Conservation (phyloP, 1,140 invertebrate genomes). For the Drosophila watanabei region DNA sequence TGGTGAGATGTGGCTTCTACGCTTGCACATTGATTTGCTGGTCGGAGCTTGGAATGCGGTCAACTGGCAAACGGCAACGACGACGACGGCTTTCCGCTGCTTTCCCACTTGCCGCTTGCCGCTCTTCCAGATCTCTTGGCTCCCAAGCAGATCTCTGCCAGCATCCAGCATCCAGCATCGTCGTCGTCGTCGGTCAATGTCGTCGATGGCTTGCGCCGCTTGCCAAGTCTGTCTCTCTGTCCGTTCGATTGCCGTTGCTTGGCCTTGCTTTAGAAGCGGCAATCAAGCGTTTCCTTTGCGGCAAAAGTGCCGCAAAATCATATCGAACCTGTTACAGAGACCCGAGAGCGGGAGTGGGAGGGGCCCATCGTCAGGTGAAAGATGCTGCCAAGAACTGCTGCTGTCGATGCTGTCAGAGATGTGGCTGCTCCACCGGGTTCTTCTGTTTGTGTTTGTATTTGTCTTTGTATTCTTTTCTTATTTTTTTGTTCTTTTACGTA, state of each 20-base stretch:
- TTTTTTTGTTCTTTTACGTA: conserved; percentile 70
- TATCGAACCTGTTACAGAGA: conserved; percentile 78
- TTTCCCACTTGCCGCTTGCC: conserved; percentile 1
- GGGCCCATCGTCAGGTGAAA: conserved; percentile 57
- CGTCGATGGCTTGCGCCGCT: conserved; percentile 53
- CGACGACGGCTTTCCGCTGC: conserved; percentile 38
- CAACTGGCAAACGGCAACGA: conserved; percentile 64
- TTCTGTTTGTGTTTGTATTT: conserved; percentile 15
- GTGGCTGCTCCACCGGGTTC: conserved; percentile 22
- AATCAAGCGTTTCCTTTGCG: conserved; percentile 78
- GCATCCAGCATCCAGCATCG: conserved; percentile 18
- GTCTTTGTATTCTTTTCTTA: conserved; percentile 15
- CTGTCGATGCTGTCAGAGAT: conserved; percentile 34
- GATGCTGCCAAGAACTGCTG: conserved; percentile 50
- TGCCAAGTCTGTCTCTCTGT: conserved; percentile 6
- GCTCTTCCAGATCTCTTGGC: background rate
- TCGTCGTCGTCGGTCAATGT: conserved; percentile 68
- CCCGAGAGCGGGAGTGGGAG: background rate
- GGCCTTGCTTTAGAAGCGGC: conserved; percentile 78
- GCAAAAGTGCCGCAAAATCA: conserved; percentile 81
- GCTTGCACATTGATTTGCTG: conserved; percentile 77
- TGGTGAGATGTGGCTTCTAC: conserved; percentile 50
- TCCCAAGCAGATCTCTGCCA: conserved; percentile 7
- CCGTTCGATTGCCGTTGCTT: conserved; percentile 67
- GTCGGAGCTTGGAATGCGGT: conserved; percentile 71